A percentile compares a stretch with the other conserved stretches of the same genome.
These are phyloP conservation scores for Epistrophe eligans DNA, from an alignment of 2,888 invertebrate species.

Conservation along the genomic window DNA sequence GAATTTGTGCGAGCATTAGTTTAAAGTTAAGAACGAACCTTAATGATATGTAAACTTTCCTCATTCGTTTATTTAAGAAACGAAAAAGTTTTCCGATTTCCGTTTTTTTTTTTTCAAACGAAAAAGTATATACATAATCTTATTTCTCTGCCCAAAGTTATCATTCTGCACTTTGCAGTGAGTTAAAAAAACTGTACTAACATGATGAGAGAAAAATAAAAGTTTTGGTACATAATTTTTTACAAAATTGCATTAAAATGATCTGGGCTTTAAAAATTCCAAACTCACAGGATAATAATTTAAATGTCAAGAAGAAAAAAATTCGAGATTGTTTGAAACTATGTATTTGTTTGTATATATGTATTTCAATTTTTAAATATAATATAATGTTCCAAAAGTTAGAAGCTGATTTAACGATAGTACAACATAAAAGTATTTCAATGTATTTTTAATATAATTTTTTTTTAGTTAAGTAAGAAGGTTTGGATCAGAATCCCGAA, in stretches of 20 bases:
- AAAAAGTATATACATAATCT: slow-evolving; percentile 3
- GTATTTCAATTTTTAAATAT: no score
- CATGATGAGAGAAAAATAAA: slow-evolving; percentile 22
- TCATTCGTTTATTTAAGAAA: slow-evolving; percentile 22
- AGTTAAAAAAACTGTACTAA: neutral
- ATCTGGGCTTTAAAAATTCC: slow-evolving; percentile 50
- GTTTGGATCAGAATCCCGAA: no score
- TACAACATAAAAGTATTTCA: no score
- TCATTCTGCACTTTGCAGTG: neutral
- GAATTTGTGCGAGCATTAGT: slow-evolving; percentile 51
- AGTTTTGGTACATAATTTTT: slow-evolving; percentile 50
- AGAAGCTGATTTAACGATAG: no score
- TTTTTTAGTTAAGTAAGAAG: no score
- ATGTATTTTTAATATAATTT: no score
- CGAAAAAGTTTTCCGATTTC: slow-evolving; percentile 59
- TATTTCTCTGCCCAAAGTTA: neutral
- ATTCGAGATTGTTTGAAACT: neutral
- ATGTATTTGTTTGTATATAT: no score
- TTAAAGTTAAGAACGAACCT: slow-evolving; percentile 55
- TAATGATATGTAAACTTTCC: slow-evolving; percentile 75
- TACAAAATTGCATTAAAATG: slow-evolving; percentile 68
- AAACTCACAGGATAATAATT: slow-evolving; percentile 58
- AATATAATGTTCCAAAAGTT: no score
- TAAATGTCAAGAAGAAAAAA: slow-evolving; percentile 37
- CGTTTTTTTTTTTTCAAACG: slow-evolving; percentile 33